Evolutionary conservation across 1,140 invertebrate genomes (phyloP), one percentile per base, ranked within the genome.

Genomic region (Cyclargus thomasi): DNA sequence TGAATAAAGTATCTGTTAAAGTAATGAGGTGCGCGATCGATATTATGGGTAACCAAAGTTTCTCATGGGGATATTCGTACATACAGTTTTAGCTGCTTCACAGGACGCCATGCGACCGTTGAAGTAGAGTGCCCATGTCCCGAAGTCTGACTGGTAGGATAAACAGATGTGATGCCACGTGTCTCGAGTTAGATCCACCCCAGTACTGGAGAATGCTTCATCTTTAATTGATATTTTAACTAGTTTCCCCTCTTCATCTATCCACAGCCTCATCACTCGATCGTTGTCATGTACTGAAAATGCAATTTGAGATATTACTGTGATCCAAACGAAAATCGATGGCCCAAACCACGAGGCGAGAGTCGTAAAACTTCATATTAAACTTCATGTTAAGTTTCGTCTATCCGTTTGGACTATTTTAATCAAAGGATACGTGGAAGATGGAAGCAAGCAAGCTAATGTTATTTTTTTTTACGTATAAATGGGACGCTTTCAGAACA

Each of bases 111-210:
- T 83, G 69, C 88, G 89, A 6, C 93, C 92, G 79, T 94, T 92
- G 22, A 94, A 72, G 81, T 92, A 94, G 3, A 94, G 74, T 36
- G 90, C 91, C 90, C 93, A 94, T 5, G 87, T 88, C n/a, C 91
- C 94, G 57, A 85, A 85, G 39, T 83, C 80, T 4, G 92, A 91
- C 64, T 93, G 92, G 91, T 94, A 95, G 59, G 93, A 93, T 64
- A 93, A 82, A 71, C 94, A 94, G n/a, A 94, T 74, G 75, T 94
- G 94, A 64, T 93, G 91, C 94, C 94, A 95, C 1, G 87, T 82
- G 73, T 93, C 86, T 70, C 91, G 91, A 20, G 74, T 68, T 16
- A 94, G 77, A 36, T 89, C 79, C 8, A 91, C 78, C 0, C 86
- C 76, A 20, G 91, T 75, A 39, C 75, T 83, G 57, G 93, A 91